Conservation (phyloP, 2,888 invertebrate species). For the Smittia sp. region DNA sequence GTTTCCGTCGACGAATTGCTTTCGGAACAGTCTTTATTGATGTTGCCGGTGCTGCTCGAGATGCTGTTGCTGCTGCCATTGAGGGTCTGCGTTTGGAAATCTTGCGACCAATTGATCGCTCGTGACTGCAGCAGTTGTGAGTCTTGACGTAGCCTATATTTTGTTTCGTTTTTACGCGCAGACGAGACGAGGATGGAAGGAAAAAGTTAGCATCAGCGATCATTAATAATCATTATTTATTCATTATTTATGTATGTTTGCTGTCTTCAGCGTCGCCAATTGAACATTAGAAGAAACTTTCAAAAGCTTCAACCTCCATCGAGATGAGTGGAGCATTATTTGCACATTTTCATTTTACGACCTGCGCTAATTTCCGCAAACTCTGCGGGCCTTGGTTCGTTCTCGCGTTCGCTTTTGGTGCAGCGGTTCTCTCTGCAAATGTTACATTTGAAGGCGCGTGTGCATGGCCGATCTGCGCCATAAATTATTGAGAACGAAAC, state of each 20-base stretch:
- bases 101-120: conserved; percentile 38
- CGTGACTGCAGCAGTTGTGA: conserved; percentile 49
- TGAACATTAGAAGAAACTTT: conserved; percentile 8
- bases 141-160: conserved; percentile 53
- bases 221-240: conserved; percentile 32
- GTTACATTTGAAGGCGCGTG: neutral
- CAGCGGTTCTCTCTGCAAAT: neutral
- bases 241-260: conserved; percentile 20
- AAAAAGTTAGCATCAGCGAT: neutral
- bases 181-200: no score
- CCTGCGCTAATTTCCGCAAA: no score
- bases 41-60: conserved; percentile 49
- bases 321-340: neutral
- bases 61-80: conserved; percentile 42
- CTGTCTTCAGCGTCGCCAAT: neutral
- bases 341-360: neutral
- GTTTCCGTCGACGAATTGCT: conserved; percentile 67
- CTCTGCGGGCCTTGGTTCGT: neutral
- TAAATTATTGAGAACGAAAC: conserved; percentile 20
- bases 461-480: neutral
- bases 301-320: neutral
- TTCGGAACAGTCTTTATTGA: conserved; percentile 43
- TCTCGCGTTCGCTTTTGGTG: neutral
- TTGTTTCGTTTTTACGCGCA: neutral
- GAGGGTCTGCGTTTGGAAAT: conserved; percentile 39